These are phyloP conservation scores for Tinea pellionella DNA, from an alignment of 2,888 invertebrate genomes.

Conservation along the genomic window DNA sequence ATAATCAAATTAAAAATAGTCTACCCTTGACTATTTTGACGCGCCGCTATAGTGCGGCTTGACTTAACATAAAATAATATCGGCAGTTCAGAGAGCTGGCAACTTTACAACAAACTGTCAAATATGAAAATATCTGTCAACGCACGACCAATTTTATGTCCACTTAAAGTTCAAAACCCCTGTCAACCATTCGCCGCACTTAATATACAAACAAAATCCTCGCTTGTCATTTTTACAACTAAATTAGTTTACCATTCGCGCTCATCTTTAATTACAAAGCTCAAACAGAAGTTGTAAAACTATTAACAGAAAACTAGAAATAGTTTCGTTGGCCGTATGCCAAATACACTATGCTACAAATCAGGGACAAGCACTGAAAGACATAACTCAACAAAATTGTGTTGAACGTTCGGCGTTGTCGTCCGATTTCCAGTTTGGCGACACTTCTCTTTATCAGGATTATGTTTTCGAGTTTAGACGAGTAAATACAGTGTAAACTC, in stretches of 20 bases:
- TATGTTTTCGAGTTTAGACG: not conserved
- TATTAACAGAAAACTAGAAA: conserved; percentile 19
- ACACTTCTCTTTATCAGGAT: not conserved
- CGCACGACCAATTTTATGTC: not conserved
- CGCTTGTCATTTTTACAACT: conserved; percentile 1
- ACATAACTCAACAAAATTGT: conserved; percentile 6
- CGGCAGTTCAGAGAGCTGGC: not conserved
- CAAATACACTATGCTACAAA: conserved; percentile 10
- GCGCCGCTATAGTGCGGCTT: no score
- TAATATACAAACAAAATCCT: not conserved
- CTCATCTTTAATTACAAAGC: conserved; percentile 18
- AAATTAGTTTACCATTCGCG: conserved; percentile 8
- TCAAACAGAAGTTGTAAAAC: conserved; percentile 18
- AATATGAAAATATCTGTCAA: conserved; percentile 10
- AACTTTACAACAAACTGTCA: not conserved
- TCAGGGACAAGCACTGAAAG: conserved; percentile 2
- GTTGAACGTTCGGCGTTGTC: conserved; percentile 4
- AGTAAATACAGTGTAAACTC: not conserved
- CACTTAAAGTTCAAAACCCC: conserved; percentile 5
- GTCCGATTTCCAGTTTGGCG: not conserved
- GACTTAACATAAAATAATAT: not conserved
- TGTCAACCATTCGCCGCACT: not conserved
- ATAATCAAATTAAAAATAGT: no score
- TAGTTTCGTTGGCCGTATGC: conserved; percentile 19
- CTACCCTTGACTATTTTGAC: no score